Base-by-base conservation (phyloP, 2,797 vertebrate genomes). In the Holocentrus rufus region DNA sequence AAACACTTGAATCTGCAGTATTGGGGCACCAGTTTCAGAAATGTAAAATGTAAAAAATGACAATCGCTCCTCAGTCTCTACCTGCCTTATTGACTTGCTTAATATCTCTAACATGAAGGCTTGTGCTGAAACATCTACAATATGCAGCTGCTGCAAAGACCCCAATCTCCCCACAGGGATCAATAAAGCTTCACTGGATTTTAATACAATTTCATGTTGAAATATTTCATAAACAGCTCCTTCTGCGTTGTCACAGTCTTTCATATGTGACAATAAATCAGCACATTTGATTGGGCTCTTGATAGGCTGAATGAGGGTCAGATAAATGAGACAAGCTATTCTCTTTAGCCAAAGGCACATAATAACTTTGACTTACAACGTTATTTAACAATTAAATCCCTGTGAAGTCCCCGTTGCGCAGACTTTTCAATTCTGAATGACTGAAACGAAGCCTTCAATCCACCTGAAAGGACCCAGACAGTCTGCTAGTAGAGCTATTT, bases 341-440 rank as follows among this genome's bases (percentile, higher is more conserved):
- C 34, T 62, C 60, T 55, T 59, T 17, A 15, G 52, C 50, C 58
- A 34, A 53, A 67, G 42, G 71, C 20, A 4, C 52, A 20, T 52
- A 60, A 0, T 49, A 60, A 0, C 22, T 3, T 59, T 77, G 63
- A 85, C 72, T 85, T 72, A 81, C 58, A 39, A 10, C 5, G 0
- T 42, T 18, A 55, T 70, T 77, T 61, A 75, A 79, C 66, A 63
- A 82, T 74, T 74, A 71, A 84, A 80, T 56, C 63, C 22, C 27
- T 17, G 71, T 66, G 64, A 71, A 84, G 80, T 56, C 63, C n/a
- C 27, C 13, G 68, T 66, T 65, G 62, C 50, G 67, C 66, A 65
- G 63, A 74, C 59, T 64, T 69, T 46, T 63, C 53, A 47, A 20
- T 30, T 56, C 65, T 34, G 27, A 76, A 61, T 76, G 7, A 57